Percentiles rank a stretch among this genome's conserved stretches.
These are phyloP conservation scores for Drosophila demipolita DNA, from an alignment of 2,888 invertebrate species.

Conservation along the genomic window DNA sequence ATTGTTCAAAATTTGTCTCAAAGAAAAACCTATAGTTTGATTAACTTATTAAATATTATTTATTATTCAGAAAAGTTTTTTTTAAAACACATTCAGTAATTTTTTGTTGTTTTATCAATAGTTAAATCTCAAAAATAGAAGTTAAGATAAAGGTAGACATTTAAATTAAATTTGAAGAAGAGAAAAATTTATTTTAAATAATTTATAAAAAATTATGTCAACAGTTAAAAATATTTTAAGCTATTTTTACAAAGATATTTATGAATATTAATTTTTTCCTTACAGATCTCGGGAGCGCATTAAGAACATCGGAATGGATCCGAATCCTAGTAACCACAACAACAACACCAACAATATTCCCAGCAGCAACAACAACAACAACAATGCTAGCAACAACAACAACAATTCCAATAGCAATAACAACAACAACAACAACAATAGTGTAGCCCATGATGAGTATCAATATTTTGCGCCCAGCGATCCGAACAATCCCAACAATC, in stretches of 20 bases:
- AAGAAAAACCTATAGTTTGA: not conserved
- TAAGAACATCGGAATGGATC: conserved; percentile 47
- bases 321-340: not conserved
- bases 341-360: conserved; percentile 1
- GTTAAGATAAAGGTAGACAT: not conserved
- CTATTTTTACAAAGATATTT: not conserved
- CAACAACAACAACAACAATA: conserved; percentile 56
- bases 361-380: conserved; percentile 14
- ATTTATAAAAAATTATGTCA: not conserved
- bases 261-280: not conserved
- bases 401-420: conserved; percentile 37
- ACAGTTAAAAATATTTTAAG: not conserved
- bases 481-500: conserved; percentile 83
- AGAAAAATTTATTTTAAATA: not conserved
- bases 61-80: not conserved
- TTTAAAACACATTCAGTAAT: not conserved
- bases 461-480: conserved; percentile 83
- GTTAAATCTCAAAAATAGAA: not conserved
- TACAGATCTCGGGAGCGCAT: conserved; percentile 80
- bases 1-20: not conserved
- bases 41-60: not conserved
- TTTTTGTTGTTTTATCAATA: not conserved
- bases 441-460: conserved; percentile 75
- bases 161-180: not conserved
- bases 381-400: conserved; percentile 19